phyloP scores from a whole-genome alignment of 92 coral and sea anemone species.

The Porites divaricata region DNA sequence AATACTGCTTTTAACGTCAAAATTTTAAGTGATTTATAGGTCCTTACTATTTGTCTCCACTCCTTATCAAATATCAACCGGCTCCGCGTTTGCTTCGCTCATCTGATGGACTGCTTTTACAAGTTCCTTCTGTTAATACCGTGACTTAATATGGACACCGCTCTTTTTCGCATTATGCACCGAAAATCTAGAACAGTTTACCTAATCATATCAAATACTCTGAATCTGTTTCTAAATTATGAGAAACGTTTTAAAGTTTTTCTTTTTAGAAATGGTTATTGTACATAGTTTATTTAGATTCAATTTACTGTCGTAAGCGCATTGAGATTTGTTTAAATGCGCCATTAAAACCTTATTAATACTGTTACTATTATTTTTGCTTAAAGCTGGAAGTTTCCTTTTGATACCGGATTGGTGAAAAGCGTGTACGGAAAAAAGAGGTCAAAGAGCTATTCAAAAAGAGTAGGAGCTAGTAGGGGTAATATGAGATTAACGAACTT shows the following conservation, averaged over 20 bases:
- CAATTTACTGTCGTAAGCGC: background rate
- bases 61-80: background rate
- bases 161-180: background rate
- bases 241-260: background rate
- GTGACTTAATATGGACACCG: background rate
- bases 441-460: too few relatives aligned
- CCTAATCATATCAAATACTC: constrained; percentile 1
- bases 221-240: background rate
- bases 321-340: background rate
- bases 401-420: too few relatives aligned
- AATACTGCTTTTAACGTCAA: background rate
- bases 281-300: constrained; percentile 4
- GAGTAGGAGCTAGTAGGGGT: too few relatives aligned
- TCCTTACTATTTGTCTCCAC: constrained; percentile 6
- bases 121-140: too few relatives aligned
- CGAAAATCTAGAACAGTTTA: too few relatives aligned
- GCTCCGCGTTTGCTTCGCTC: too few relatives aligned
- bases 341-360: too few relatives aligned
- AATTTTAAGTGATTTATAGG: background rate
- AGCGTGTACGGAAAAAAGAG: too few relatives aligned
- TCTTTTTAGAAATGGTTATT: background rate
- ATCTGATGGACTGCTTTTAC: too few relatives aligned
- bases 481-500: too few relatives aligned
- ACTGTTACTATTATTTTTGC: too few relatives aligned
- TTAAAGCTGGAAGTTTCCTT: too few relatives aligned